Evolutionary conservation across 2,888 invertebrate genomes (phyloP).

Genomic region (Asteroscopus sphinx): DNA sequence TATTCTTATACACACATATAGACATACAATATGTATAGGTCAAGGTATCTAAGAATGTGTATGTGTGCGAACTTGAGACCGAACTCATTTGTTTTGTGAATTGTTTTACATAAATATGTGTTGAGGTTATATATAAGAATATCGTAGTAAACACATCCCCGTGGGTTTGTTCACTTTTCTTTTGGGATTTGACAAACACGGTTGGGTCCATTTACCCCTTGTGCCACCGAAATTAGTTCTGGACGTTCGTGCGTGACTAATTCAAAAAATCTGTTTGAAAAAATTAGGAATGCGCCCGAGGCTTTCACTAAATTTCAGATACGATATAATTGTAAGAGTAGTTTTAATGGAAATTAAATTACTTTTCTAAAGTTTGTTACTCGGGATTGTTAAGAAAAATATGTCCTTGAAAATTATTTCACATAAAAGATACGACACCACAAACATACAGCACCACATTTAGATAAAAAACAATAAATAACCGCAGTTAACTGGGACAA

Average conservation of each 20-base stretch:
- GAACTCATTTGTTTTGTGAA: constrained; percentile 24
- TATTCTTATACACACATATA: constrained; percentile 23
- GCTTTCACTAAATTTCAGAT: constrained; percentile 1
- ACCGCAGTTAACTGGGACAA: no score
- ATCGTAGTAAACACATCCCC: not conserved
- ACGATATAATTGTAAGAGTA: not conserved
- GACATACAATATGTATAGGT: not conserved
- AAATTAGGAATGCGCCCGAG: not conserved
- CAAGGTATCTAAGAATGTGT: not conserved
- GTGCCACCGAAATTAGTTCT: constrained; percentile 16
- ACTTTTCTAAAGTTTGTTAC: not conserved
- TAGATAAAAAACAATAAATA: no score
- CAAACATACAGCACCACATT: no score
- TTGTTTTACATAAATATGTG: constrained; percentile 25
- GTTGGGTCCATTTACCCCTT: constrained; percentile 16
- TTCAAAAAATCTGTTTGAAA: constrained; percentile 26
- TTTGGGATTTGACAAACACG: constrained; percentile 22
- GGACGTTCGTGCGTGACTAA: constrained; percentile 21
- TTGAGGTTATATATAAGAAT: constrained; percentile 18
- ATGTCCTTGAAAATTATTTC: no score
- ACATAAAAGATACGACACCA: no score
- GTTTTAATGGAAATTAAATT: not conserved
- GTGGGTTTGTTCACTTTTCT: constrained; percentile 13
- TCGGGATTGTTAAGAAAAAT: not conserved
- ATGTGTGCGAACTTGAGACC: constrained; percentile 12